These are phyloP conservation scores for Gymnoscopelus microlampas DNA, from an alignment of 2,797 vertebrate genomes.

Conservation along the genomic window DNA sequence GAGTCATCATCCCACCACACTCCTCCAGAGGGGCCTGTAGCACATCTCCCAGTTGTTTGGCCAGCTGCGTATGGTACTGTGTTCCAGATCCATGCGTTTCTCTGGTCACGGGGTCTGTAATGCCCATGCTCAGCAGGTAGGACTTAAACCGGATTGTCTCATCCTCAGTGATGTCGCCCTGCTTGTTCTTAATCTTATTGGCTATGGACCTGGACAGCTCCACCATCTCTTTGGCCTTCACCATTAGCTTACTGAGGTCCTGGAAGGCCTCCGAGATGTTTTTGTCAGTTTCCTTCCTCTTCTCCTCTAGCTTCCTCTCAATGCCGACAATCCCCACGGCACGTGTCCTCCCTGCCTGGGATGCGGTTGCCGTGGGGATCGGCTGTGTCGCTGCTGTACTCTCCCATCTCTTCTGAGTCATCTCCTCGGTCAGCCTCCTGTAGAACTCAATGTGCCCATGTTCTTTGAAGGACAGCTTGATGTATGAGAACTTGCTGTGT, in stretches of 20 bases:
- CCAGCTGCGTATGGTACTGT: slow-evolving; percentile 95
- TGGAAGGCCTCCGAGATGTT: slow-evolving; percentile 99
- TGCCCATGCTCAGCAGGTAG: slow-evolving; percentile 98
- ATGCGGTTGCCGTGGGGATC: slow-evolving; percentile 79
- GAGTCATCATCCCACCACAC: slow-evolving; percentile 96
- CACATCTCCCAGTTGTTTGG: slow-evolving; percentile 93
- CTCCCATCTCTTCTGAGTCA: slow-evolving; percentile 95
- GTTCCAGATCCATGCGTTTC: slow-evolving; percentile 96
- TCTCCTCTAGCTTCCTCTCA: slow-evolving; percentile 97
- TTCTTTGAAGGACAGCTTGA: slow-evolving; percentile 97
- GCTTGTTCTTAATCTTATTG: slow-evolving; percentile 98
- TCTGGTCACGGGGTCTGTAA: slow-evolving; percentile 96
- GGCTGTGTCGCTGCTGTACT: slow-evolving; percentile 85
- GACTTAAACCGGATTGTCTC: slow-evolving; percentile 99
- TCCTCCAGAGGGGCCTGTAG: slow-evolving; percentile 94
- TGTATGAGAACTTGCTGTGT: slow-evolving; percentile 91
- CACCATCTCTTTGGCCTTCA: slow-evolving; percentile 99
- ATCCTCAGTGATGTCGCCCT: slow-evolving; percentile 97
- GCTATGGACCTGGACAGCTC: slow-evolving; percentile 97
- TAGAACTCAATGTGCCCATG: slow-evolving; percentile 99
- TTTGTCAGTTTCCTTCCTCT: slow-evolving; percentile 98
- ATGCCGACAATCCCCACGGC: slow-evolving; percentile 98
- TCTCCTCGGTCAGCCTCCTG: slow-evolving; percentile 93
- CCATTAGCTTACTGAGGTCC: slow-evolving; percentile 98
- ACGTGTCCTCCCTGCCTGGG: slow-evolving; percentile 92